phyloP scores from a whole-genome alignment of 2,888 invertebrate species.

The Axea sp. region DNA sequence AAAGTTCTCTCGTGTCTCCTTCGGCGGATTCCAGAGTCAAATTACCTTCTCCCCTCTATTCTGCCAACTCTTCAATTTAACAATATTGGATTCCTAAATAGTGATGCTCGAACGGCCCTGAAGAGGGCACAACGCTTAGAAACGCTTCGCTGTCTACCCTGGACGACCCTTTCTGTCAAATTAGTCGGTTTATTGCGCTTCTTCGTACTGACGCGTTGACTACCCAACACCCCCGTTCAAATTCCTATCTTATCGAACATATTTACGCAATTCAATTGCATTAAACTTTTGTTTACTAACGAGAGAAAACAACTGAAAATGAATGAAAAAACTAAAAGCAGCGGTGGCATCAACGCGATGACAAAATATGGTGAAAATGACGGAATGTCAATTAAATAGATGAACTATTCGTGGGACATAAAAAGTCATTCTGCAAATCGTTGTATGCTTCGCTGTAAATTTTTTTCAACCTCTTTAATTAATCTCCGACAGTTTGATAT shows the following conservation, averaged over 20 bases:
- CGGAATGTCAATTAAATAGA: too few species aligned
- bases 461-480: too few species aligned
- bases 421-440: too few species aligned
- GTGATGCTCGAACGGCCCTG: slow-evolving; percentile 65
- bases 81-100: slow-evolving; percentile 75
- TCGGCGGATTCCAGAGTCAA: slow-evolving; percentile 70
- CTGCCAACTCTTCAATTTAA: slow-evolving; percentile 62
- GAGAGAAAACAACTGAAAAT: too few species aligned
- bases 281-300: too few species aligned
- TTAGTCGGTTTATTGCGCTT: slow-evolving; percentile 67
- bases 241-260: slow-evolving; percentile 41
- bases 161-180: slow-evolving; percentile 65
- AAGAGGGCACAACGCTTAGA: slow-evolving; percentile 53
- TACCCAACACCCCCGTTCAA: slow-evolving; percentile 40
- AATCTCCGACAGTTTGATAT: too few species aligned
- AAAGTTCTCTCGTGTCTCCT: slow-evolving; percentile 60
- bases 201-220: slow-evolving; percentile 42
- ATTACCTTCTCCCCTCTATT: slow-evolving; percentile 68
- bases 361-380: too few species aligned
- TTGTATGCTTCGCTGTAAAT: too few species aligned
- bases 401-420: too few species aligned
- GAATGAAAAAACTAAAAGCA: too few species aligned
- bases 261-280: slow-evolving; percentile 19
- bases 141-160: slow-evolving; percentile 48
- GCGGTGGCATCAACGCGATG: too few species aligned